Evolutionary conservation across 2,797 vertebrate genomes (phyloP).

Genomic region (Hafferia zeledoni): DNA sequence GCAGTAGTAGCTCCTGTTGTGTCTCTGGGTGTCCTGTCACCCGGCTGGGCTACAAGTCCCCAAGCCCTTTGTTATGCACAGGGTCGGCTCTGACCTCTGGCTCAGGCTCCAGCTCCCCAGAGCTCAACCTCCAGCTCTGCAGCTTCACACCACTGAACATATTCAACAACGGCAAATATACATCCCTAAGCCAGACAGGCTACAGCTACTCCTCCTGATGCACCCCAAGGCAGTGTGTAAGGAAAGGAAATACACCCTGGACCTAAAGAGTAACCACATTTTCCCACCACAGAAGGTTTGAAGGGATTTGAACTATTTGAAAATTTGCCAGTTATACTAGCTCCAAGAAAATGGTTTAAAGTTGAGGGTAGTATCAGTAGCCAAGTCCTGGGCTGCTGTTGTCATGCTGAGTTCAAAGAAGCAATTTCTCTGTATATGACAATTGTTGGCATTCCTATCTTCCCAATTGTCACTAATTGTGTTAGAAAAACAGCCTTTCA

Average conservation of each 20-base stretch:
- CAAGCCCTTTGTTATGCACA: background rate
- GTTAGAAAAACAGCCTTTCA: constrained; percentile 22
- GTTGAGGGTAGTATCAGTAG: background rate
- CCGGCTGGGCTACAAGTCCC: background rate
- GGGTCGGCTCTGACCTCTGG: background rate
- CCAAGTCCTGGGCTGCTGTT: background rate
- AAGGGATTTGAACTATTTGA: background rate
- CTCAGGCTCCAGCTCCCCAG: background rate
- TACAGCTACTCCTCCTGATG: background rate
- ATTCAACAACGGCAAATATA: background rate
- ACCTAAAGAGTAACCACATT: background rate
- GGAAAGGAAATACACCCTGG: background rate
- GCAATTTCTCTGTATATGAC: background rate
- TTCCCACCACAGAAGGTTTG: background rate
- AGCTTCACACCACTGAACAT: background rate
- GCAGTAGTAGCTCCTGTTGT: background rate
- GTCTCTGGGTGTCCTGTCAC: accelerated
- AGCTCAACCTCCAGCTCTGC: background rate
- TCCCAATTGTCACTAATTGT: background rate
- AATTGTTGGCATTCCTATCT: constrained; percentile 10
- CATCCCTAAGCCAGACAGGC: background rate
- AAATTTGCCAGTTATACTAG: background rate
- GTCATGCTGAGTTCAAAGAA: background rate
- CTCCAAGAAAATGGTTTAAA: background rate
- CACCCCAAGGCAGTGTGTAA: accelerated